Evolutionary conservation across 2,113 vertebrate species (phyloP).

Genomic region (Elaphurus davidianus): DNA sequence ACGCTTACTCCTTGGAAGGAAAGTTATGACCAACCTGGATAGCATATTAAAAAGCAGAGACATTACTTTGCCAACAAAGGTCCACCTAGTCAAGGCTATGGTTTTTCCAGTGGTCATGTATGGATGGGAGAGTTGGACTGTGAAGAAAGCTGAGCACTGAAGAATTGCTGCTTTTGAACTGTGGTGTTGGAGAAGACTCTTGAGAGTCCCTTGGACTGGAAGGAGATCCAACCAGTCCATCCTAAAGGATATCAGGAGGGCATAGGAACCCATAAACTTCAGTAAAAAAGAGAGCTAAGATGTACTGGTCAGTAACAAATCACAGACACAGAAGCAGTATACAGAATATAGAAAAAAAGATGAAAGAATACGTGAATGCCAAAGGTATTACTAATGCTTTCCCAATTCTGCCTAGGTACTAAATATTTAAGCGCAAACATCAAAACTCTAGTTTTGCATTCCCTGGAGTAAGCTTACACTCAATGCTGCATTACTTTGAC

Average conservation of each 20-base stretch:
- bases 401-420: not conserved
- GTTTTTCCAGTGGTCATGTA: not conserved
- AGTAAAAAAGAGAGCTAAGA: not conserved
- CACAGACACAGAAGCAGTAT: not conserved
- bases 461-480: constrained; percentile 24
- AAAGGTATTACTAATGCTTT: not conserved
- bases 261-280: not conserved
- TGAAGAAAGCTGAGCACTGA: not conserved
- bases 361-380: not conserved
- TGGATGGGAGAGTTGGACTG: not conserved
- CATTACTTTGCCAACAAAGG: not conserved
- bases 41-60: not conserved
- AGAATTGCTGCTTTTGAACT: not conserved
- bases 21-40: not conserved
- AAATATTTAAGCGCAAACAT: constrained; percentile 60
- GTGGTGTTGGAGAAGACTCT: not conserved
- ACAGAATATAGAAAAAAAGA: not conserved
- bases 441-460: not conserved
- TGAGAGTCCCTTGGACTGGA: not conserved
- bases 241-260: not conserved
- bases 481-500: constrained; percentile 50
- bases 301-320: not conserved
- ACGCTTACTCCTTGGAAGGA: not conserved
- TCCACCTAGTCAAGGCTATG: not conserved
- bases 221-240: not conserved